phyloP scores from a whole-genome alignment of 2,888 invertebrate species.

The Dromius quadrimaculatus region DNA sequence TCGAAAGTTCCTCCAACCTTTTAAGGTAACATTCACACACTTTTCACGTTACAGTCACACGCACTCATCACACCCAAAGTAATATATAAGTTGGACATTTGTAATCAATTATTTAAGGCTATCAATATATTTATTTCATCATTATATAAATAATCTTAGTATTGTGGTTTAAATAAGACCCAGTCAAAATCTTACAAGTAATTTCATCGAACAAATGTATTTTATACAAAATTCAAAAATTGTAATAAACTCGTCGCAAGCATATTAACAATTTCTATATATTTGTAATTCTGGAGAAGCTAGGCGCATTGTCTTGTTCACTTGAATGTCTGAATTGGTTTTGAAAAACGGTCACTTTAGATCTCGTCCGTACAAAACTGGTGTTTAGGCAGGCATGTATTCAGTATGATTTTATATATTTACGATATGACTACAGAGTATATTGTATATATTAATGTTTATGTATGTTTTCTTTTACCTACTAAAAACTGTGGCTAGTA shows the following conservation, averaged over 20 bases:
- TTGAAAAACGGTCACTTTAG: slow-evolving; percentile 37
- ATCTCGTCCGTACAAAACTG: slow-evolving; percentile 44
- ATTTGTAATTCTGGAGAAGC: slow-evolving; percentile 45
- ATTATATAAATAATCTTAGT: slow-evolving; percentile 48
- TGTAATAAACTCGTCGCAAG: slow-evolving; percentile 32
- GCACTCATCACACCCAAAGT: slow-evolving; percentile 7
- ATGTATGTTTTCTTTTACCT: slow-evolving; percentile 55
- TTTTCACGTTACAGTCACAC: background rate
- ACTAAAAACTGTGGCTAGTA: slow-evolving; percentile 58
- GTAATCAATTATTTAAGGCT: slow-evolving; percentile 52
- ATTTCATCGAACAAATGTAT: slow-evolving; percentile 36
- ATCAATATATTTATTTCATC: slow-evolving; percentile 49
- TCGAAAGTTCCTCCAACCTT: background rate
- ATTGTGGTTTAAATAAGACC: slow-evolving; percentile 41
- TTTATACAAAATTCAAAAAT: slow-evolving; percentile 43
- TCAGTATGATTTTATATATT: slow-evolving; percentile 49
- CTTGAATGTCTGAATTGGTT: slow-evolving; percentile 30
- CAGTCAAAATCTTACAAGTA: slow-evolving; percentile 45
- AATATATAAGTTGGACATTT: slow-evolving; percentile 47
- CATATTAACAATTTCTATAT: slow-evolving; percentile 31
- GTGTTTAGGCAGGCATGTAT: slow-evolving; percentile 52
- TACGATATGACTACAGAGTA: slow-evolving; percentile 56
- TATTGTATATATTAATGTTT: slow-evolving; percentile 58
- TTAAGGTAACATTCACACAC: slow-evolving; percentile 3
- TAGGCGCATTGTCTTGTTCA: slow-evolving; percentile 33